Percentiles rank a stretch among this genome's conserved stretches.
Conservation (phyloP, 35 echinoderm and acorn worm species). For the Acanthaster planci region DNA sequence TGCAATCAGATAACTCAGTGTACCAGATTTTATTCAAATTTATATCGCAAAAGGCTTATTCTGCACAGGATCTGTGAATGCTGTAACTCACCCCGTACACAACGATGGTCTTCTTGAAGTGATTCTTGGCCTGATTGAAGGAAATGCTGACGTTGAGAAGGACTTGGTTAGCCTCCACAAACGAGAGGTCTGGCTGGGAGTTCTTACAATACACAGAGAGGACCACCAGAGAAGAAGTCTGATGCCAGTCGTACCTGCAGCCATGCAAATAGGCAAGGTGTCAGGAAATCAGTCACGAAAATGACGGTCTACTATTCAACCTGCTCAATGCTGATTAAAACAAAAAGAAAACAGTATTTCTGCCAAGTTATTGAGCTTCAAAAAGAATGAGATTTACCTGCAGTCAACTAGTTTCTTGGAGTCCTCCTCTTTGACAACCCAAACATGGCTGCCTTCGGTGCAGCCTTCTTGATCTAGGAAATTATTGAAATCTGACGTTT, state of each 20-base stretch:
- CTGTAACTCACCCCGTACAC: slow-evolving; percentile 87
- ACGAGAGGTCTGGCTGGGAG: slow-evolving; percentile 52
- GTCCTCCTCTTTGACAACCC: slow-evolving; percentile 57
- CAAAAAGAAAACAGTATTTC: too few species aligned
- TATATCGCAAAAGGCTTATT: background rate
- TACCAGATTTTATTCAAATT: too few species aligned
- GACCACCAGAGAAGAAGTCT: slow-evolving; percentile 63
- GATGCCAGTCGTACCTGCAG: slow-evolving; percentile 96
- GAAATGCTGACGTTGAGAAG: slow-evolving; percentile 52
- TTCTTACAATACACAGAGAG: slow-evolving; percentile 91
- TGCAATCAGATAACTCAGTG: too few species aligned
- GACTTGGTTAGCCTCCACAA: slow-evolving; percentile 67
- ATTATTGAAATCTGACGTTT: slow-evolving; percentile 93
- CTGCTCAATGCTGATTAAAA: too few species aligned
- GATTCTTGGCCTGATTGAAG: slow-evolving; percentile 67
- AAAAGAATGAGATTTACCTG: slow-evolving; percentile 52
- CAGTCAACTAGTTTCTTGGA: slow-evolving; percentile 66
- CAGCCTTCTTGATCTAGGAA: slow-evolving; percentile 92
- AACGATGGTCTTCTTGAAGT: slow-evolving; percentile 62
- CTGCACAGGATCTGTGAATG: too few species aligned
- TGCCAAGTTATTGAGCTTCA: too few species aligned
- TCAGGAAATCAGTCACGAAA: too few species aligned
- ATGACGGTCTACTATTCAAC: too few species aligned
- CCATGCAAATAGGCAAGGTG: background rate
- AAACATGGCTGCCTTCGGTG: slow-evolving; percentile 63